phyloP scores from a whole-genome alignment of 2,797 vertebrate genomes.

The Antennarius maculatus region DNA sequence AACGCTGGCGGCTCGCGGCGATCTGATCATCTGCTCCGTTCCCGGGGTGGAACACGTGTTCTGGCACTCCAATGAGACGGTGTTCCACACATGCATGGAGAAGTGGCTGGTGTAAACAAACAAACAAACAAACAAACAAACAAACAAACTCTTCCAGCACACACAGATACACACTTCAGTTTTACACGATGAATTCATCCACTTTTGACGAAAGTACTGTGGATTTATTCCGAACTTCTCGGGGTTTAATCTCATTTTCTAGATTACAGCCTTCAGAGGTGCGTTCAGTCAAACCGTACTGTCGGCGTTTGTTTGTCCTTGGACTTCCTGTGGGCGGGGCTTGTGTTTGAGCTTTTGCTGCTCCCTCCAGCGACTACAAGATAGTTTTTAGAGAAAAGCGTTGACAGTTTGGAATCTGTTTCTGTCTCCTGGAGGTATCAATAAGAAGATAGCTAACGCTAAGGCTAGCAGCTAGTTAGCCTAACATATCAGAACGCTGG shows the following conservation, averaged over 20 bases:
- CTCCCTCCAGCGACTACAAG: not conserved
- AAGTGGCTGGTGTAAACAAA: constrained; percentile 86
- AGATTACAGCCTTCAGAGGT: not conserved
- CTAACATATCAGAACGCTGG: not conserved
- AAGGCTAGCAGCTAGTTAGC: not conserved
- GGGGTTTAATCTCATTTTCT: not conserved
- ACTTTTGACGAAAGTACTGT: constrained; percentile 7
- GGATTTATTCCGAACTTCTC: not conserved
- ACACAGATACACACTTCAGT: constrained; percentile 5
- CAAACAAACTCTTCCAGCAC: not conserved
- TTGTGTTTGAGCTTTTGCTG: constrained; percentile 1
- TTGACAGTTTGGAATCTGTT: constrained; percentile 4
- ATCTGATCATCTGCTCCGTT: constrained; percentile 82
- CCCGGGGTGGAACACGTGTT: constrained; percentile 82
- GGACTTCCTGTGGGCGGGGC: not conserved
- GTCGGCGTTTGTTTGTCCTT: not conserved
- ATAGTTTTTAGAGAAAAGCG: constrained; percentile 9
- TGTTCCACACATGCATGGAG: constrained; percentile 86
- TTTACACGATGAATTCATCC: constrained; percentile 16
- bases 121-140: constrained; percentile 34
- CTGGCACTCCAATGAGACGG: constrained; percentile 91
- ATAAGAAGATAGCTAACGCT: not conserved
- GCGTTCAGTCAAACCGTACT: not conserved
- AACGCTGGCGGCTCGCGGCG: constrained; percentile 84
- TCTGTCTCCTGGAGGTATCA: not conserved